Conservation (phyloP, 2,888 invertebrate species). For the Scaptomyza flava region DNA sequence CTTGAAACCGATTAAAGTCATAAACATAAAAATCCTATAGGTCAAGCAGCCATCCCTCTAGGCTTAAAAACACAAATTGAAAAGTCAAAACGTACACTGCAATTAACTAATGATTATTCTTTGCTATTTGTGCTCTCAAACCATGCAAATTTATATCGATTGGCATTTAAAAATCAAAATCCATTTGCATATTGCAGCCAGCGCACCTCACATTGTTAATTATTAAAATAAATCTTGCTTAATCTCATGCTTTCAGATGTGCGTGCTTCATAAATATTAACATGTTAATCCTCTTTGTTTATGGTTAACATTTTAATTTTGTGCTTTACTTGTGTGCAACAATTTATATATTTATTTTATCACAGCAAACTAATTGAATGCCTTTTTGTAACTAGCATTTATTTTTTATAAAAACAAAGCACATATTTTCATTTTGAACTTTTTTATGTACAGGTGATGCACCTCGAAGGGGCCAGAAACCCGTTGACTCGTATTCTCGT, state of each 20-base stretch:
- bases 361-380: constrained; percentile 26
- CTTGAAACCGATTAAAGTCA: too few relatives aligned
- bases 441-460: constrained; percentile 76
- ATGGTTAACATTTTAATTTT: constrained; percentile 8
- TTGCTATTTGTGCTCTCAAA: background rate
- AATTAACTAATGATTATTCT: constrained; percentile 7
- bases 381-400: constrained; percentile 22
- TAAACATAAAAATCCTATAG: too few relatives aligned
- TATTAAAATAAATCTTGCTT: constrained; percentile 11
- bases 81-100: background rate
- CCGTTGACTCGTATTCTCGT: constrained; percentile 86
- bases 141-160: background rate
- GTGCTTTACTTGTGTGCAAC: constrained; percentile 15
- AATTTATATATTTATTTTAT: constrained; percentile 1
- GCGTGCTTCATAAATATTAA: constrained; percentile 12
- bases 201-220: constrained; percentile 24
- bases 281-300: constrained; percentile 5
- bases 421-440: constrained; percentile 7
- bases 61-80: too few relatives aligned
- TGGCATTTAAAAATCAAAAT: background rate
- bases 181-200: constrained; percentile 11
- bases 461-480: constrained; percentile 83
- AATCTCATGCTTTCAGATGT: constrained; percentile 15
- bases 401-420: constrained; percentile 11
- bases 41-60: too few relatives aligned